Evolutionary conservation across 2,888 invertebrate species (phyloP).

Genomic region (Parochlus steinenii): DNA sequence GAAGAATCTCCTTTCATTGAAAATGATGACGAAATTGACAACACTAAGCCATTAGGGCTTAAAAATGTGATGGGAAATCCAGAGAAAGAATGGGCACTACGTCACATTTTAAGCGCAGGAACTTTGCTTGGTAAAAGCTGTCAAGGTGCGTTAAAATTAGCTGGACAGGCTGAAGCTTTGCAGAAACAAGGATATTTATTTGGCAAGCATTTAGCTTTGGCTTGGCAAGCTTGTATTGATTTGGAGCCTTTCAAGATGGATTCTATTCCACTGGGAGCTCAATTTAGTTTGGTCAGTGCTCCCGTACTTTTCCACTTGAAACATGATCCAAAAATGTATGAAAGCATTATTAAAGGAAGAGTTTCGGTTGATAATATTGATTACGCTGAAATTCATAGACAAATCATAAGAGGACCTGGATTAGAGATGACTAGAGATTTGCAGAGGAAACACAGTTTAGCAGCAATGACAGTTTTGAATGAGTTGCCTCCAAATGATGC

Average conservation of each 20-base stretch:
- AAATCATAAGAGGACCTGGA: slow-evolving; percentile 51
- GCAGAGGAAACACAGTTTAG: slow-evolving; percentile 55
- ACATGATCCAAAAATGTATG: slow-evolving; percentile 49
- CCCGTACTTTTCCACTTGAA: slow-evolving; percentile 71
- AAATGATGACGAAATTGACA: slow-evolving; percentile 17
- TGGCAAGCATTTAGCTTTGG: slow-evolving; percentile 77
- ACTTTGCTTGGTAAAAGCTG: slow-evolving; percentile 60
- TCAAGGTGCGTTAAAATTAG: slow-evolving; percentile 68
- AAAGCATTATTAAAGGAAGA: slow-evolving; percentile 28
- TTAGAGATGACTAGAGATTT: slow-evolving; percentile 55
- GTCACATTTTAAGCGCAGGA: slow-evolving; percentile 66
- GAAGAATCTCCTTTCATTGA: background rate
- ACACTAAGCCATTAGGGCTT: slow-evolving; percentile 37
- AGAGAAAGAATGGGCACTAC: slow-evolving; percentile 59
- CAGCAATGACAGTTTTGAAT: slow-evolving; percentile 56
- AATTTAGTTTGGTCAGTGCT: slow-evolving; percentile 49
- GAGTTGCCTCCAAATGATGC: slow-evolving; percentile 69
- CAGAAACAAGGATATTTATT: slow-evolving; percentile 74
- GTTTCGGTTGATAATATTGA: slow-evolving; percentile 28
- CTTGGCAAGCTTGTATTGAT: slow-evolving; percentile 73
- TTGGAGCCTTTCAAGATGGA: slow-evolving; percentile 46
- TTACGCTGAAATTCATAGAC: slow-evolving; percentile 35
- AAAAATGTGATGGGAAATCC: slow-evolving; percentile 42
- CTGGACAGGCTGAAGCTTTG: slow-evolving; percentile 57
- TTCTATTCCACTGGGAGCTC: slow-evolving; percentile 20